These are phyloP conservation scores for Chirona hameri DNA, from an alignment of 2,888 invertebrate species.

Conservation along the genomic window DNA sequence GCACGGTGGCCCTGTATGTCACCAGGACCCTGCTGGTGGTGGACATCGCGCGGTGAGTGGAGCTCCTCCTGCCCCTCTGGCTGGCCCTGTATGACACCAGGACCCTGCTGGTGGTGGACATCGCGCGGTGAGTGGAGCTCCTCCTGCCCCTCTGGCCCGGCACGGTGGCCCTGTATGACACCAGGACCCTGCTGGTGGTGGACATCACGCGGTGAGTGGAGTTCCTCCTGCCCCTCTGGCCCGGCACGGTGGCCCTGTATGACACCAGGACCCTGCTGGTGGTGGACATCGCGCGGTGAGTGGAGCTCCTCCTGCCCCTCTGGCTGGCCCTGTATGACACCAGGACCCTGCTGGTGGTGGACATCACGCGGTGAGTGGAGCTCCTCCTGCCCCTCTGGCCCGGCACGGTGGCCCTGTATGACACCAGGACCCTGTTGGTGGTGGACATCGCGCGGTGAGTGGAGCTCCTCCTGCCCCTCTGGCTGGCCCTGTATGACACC, in stretches of 20 bases:
- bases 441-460: no score
- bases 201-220: no score
- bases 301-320: neutral
- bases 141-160: neutral
- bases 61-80: neutral
- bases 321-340: neutral
- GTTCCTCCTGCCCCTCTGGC: neutral
- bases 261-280: neutral
- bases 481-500: neutral
- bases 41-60: no score
- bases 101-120: neutral
- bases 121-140: no score
- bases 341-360: neutral
- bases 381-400: neutral
- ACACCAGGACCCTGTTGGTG: neutral
- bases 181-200: neutral
- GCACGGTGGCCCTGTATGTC: neutral
- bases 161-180: neutral
- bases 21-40: neutral
- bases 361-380: no score
- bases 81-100: neutral
- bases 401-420: neutral
- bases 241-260: neutral
- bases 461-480: neutral
- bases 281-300: no score